Evolutionary conservation across 2,113 vertebrate species (phyloP), one percentile per base, ranked within the genome.

Genomic region (Chaetodon auriga): DNA sequence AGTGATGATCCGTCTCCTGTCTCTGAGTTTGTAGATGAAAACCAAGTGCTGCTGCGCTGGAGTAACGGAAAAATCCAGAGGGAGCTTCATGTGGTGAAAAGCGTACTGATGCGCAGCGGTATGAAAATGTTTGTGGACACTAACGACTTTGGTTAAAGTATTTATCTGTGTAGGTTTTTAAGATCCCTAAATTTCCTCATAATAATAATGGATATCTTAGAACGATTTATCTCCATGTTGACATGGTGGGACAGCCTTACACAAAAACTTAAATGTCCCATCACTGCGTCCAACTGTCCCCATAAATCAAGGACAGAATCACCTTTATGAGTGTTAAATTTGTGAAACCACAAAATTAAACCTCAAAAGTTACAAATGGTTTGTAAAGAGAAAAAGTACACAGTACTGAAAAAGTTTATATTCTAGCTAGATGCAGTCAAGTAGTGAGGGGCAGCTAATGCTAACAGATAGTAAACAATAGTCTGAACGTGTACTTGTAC

Each of bases 1-100:
- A 89, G 68, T 87, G 87, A 88, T 82, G 85, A 78, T 81, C 80
- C 45, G 12, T 87, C 86, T 78, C 60, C 64, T 61, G 68, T 61
- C 76, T 76, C 38, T 18, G 15, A 36, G 46, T 71, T 79, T 55
- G 46, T 18, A 70, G 70, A 82, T 75, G 73, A 86, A 81, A 92
- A 72, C 38, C 81, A 73, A 83, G 64, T 51, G n/a, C 62, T 60
- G 73, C 4, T 2, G 46, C 13, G 55, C 0, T 53, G 45, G 3
- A 77, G 63, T 14, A 78, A 45, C 0, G 4, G 49, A 71, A 68
- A 77, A 75, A 53, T 66, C 76, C 78, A 66, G 54, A 49, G 35
- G 69, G 46, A 48, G 18, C 23, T 75, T 72, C 38, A 51, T 75
- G 81, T 75, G 78, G 64, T 79, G 57, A 69, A 81, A 80, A 38